Base-by-base conservation (phyloP, 2,888 invertebrate species). In the Apamea crenata region DNA sequence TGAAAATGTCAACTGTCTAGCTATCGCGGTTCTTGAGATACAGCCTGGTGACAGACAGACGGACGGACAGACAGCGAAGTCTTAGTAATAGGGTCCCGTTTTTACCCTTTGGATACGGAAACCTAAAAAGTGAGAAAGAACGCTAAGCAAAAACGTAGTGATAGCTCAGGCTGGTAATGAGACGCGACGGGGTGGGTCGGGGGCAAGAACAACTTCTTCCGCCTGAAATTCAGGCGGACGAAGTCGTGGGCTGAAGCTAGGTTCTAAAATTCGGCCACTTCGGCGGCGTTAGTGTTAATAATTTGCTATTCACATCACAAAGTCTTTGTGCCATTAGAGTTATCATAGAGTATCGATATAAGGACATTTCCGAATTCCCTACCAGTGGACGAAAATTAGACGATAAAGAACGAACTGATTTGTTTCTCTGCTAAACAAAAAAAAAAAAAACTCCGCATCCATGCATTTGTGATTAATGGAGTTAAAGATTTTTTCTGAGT, bases 251-350 rank as follows among this genome's bases (percentile, higher is more conserved):
- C 56, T 3, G 56, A 56, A 56, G 25, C 4, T 25, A 25, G 56
- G 25, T 56, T 56, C 16, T 21, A 16, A 16, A 32, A 16, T 50
- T 70, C 8, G 14, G 29, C 14, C 29, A 21, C 47, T 50, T 50
- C 21, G 2, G 25, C 8, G 16, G 50, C 47, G 16, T 8, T 14
- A 32, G 14, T 32, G 8, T 50, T 8, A 70, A 71, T 63, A 18
- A 71, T 77, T 74, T 78, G 59, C n/a, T 69, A 66, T 72, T 74
- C 76, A 72, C 25, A 66, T 71, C 53, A 74, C 83, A 74, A 53
- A 67, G n/a, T 68, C 50, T 76, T 78, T 74, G 67, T 77, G 16
- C 14, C 36, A 61, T 74, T 81, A 47, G 10, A 36, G 16, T 76
- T 80, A 47, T 76, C 7, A 69, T 6, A 61, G n/a, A 83, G 32